These are phyloP conservation scores for Choristoneura fumiferana DNA, from an alignment of 1,140 invertebrate species.

Conservation along the genomic window DNA sequence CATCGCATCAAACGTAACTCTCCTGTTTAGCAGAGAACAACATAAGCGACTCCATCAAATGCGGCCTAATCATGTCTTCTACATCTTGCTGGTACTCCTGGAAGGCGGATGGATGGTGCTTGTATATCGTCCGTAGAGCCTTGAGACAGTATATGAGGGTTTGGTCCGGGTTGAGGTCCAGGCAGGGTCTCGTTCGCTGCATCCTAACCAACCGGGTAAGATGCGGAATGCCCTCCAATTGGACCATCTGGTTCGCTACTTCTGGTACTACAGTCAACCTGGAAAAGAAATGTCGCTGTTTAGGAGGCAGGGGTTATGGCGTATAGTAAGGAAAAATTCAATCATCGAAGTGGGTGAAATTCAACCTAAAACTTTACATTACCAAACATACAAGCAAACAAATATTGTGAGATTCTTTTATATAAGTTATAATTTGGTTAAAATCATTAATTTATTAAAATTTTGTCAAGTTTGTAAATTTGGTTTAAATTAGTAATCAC, in stretches of 20 bases:
- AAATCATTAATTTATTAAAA: too few relatives aligned
- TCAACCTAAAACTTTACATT: too few relatives aligned
- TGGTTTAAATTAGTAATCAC: too few relatives aligned
- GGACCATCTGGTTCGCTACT: slow-evolving; percentile 86
- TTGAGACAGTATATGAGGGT: slow-evolving; percentile 77
- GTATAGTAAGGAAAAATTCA: too few relatives aligned
- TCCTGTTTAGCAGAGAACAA: slow-evolving; percentile 74
- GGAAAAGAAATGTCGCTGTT: slow-evolving; percentile 30
- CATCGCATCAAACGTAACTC: slow-evolving; percentile 74
- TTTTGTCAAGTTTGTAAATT: too few relatives aligned
- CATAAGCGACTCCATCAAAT: slow-evolving; percentile 85
- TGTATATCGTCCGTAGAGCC: slow-evolving; percentile 77
- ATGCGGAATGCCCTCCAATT: slow-evolving; percentile 87
- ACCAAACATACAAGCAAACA: too few relatives aligned
- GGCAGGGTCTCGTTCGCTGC: slow-evolving; percentile 67
- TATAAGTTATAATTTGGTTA: too few relatives aligned
- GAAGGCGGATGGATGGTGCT: slow-evolving; percentile 77
- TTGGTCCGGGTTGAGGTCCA: slow-evolving; percentile 68
- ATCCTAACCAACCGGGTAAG: slow-evolving; percentile 86
- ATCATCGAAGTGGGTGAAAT: too few relatives aligned
- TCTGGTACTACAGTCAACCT: slow-evolving; percentile 86
- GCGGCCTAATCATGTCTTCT: slow-evolving; percentile 87
- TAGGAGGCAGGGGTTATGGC: too few relatives aligned
- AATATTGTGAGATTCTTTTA: too few relatives aligned
- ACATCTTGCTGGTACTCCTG: slow-evolving; percentile 79